Evolutionary conservation across 2,888 invertebrate species (phyloP).

Genomic region (Dolichomitus sp.): DNA sequence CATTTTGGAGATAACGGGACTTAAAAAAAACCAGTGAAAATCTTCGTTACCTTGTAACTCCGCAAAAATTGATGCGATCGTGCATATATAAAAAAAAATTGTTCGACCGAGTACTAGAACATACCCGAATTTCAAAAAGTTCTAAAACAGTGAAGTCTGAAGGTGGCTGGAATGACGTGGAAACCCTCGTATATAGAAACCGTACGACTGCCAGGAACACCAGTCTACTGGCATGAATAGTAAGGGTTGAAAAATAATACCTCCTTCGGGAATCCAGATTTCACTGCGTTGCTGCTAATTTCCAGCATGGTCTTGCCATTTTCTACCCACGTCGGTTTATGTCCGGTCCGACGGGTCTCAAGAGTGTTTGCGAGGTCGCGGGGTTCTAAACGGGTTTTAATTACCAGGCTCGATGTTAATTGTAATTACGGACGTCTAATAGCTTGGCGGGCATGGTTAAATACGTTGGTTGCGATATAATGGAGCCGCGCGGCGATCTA

Average conservation of each 20-base stretch:
- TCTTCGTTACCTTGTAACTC: too few species aligned
- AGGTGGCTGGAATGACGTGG: too few species aligned
- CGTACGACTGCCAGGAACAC: neutral
- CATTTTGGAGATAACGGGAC: too few species aligned
- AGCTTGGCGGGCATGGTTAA: slow-evolving; percentile 39
- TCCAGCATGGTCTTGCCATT: slow-evolving; percentile 9
- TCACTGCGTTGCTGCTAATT: neutral
- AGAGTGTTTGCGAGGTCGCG: slow-evolving; percentile 33
- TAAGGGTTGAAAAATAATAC: slow-evolving; percentile 11
- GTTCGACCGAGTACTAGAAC: too few species aligned
- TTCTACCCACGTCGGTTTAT: slow-evolving; percentile 27
- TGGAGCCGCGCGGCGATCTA: slow-evolving; percentile 49
- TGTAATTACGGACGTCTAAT: slow-evolving; percentile 66
- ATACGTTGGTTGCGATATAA: slow-evolving; percentile 35
- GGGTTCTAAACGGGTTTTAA: slow-evolving; percentile 62
- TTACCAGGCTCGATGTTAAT: slow-evolving; percentile 67
- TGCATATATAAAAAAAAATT: too few species aligned
- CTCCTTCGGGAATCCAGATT: slow-evolving; percentile 5
- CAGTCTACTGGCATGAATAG: neutral
- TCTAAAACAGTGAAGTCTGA: too few species aligned
- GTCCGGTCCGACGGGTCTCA: slow-evolving; percentile 11
- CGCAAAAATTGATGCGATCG: too few species aligned
- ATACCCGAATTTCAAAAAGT: too few species aligned
- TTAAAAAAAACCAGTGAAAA: too few species aligned
- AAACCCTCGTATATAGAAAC: neutral